Base-by-base conservation (phyloP, 1,140 invertebrate genomes). In the Aleiodes sp. region DNA sequence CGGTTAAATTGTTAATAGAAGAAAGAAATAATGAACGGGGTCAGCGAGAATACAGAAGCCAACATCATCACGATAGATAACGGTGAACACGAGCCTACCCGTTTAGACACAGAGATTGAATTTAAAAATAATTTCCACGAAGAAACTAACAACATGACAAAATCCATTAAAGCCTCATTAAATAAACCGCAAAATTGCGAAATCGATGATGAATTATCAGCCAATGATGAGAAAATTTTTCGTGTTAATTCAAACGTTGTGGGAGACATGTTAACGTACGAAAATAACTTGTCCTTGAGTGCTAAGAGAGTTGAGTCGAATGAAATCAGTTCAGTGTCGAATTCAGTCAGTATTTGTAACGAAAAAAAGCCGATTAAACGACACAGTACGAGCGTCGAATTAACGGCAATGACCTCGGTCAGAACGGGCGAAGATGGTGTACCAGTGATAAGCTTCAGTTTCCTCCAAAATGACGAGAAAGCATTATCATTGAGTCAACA, bases 361-460 rank as follows among this genome's bases (percentile, higher is more conserved):
- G 57, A 67, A 6, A 26, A 63, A 1, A 41, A 71, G 12, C 16
- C 26, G 26, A 33, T 14, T 9, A 37, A 69, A 24, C 21, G 43
- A 52, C 78, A 78, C 68, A 84, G 76, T 37, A 79, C 73, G 8
- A 84, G 77, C 31, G 76, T 85, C 12, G 82, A 84, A 66, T 41
- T 85, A 35, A 80, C 80, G 2, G 82, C 82, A 8, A 75, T 73
- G 41, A 76, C 79, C n/a, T 75, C 63, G 16, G 75, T 85, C 28
- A 65, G 74, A 57, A 80, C 76, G 19, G 80, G 78, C 35, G 72
- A 73, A 8, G 80, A 82, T n/a, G 84, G 82, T 1, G 46, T 84
- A n/a, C 82, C 84, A 8, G 77, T 66, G 37, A 83, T 85, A 70
- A 83, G 81, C 52, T 84, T 84, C 68, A 83, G 83, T 59, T 85